Conservation (phyloP, 2,797 vertebrate species). For the Argyrosomus regius region DNA sequence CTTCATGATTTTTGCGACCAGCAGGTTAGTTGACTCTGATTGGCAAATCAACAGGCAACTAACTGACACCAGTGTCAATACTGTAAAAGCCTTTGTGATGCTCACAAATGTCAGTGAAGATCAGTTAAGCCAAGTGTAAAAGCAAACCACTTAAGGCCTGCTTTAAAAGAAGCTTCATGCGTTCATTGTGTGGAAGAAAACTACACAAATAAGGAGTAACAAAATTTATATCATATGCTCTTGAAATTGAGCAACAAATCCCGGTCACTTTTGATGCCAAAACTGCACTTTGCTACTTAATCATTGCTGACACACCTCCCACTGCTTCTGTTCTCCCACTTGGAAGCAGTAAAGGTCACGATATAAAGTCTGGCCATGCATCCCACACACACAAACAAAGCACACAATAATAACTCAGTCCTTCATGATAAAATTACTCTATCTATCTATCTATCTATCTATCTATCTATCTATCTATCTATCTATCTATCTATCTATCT, state of each 20-base stretch:
- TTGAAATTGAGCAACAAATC: background rate
- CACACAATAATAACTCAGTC: background rate
- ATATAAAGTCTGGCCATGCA: conserved; percentile 4
- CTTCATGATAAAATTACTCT: background rate
- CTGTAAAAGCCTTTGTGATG: conserved; percentile 1
- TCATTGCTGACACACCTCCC: conserved; percentile 38
- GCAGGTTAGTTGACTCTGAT: background rate
- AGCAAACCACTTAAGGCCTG: background rate
- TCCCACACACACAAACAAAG: conserved; percentile 21
- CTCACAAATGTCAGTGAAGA: conserved; percentile 10
- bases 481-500: too few species aligned
- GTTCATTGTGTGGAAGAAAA: background rate
- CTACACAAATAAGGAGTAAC: background rate
- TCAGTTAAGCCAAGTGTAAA: background rate
- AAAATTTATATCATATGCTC: background rate
- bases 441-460: too few species aligned
- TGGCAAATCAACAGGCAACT: conserved; percentile 3
- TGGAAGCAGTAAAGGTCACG: conserved; percentile 41
- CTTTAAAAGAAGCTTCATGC: background rate
- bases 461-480: too few species aligned
- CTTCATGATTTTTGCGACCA: background rate
- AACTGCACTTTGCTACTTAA: conserved; percentile 26
- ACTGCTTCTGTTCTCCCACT: conserved; percentile 3
- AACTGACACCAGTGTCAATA: conserved; percentile 1
- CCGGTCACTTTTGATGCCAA: background rate